phyloP scores from a whole-genome alignment of 2,797 vertebrate species.

The Mormyrus proboscirostris region DNA sequence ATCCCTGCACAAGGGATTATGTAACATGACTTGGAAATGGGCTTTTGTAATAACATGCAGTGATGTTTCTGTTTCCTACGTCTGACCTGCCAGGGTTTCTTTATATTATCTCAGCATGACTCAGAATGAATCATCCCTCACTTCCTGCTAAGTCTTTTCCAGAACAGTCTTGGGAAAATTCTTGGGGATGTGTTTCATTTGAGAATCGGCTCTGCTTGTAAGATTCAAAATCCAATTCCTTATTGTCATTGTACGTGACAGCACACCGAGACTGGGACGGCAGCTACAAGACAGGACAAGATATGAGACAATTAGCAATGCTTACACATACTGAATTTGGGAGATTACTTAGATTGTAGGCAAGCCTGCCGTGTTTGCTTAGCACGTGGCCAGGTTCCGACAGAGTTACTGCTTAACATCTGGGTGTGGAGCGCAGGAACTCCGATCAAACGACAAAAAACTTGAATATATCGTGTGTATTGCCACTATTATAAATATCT shows the following conservation, averaged over 20 bases:
- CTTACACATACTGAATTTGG: background rate
- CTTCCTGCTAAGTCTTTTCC: background rate
- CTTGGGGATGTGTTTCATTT: background rate
- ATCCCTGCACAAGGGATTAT: background rate
- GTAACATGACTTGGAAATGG: background rate
- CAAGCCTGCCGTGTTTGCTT: background rate
- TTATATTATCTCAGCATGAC: background rate
- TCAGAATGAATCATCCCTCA: background rate
- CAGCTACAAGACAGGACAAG: background rate
- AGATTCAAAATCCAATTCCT: background rate
- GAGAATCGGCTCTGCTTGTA: background rate
- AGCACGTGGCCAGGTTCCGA: background rate
- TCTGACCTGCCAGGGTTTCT: background rate
- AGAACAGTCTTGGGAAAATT: background rate
- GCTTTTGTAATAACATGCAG: background rate
- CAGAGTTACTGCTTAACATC: background rate
- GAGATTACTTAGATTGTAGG: background rate
- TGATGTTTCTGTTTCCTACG: background rate
- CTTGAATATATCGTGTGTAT: background rate
- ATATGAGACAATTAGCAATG: background rate
- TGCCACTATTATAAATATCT: background rate
- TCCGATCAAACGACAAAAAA: background rate
- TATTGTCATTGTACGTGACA: background rate
- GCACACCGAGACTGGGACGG: background rate
- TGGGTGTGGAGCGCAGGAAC: background rate